Base-by-base conservation (phyloP, 2,113 vertebrate species). In the Mastomys coucha region DNA sequence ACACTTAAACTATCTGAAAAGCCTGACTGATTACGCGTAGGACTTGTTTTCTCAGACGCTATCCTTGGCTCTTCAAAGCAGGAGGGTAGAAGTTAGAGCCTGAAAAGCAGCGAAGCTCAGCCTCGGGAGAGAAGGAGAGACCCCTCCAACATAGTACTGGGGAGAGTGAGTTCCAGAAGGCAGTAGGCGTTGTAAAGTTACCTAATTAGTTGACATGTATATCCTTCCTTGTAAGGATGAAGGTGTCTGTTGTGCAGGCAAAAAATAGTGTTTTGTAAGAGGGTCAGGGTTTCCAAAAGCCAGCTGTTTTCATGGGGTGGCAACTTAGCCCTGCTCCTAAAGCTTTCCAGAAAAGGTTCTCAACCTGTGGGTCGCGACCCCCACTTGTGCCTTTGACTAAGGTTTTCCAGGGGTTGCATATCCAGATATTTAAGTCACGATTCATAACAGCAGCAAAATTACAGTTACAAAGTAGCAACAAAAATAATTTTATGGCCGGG, bases 11-110 rank as follows among this genome's bases (percentile, higher is more conserved):
- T 22, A 7, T 14, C 53, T 20, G 20, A 17, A 39, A 73, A 26
- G 7, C 2, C 0, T 5, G 22, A 8, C 33, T 65, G 78, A 60
- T 45, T n/a, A 45, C 45, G 42, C 0, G 3, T n/a, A 20, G 51
- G 51, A 5, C 78, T 49, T 45, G 13, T 49, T 49, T 77, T 51
- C 45, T 51, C 73, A 26, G 77, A 39, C 51, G 31, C 24, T 51
- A 28, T 45, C 20, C 36, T 28, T 42, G 31, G 28, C 24, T 82
- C 91, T 84, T 67, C 7, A 17, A 76, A 63, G 20, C n/a, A 11
- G 86, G 88, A 86, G 65, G 72, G 20, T 81, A 90, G 56, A 72
- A 45, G 33, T 42, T 49, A 67, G 65, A 19, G 10, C 14, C 7
- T 28, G 60, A 42, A 49, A 49, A 45, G 49, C 33, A 2, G 12